Conservation (phyloP, 2,888 invertebrate genomes). For the Ganaspis brasiliensis region DNA sequence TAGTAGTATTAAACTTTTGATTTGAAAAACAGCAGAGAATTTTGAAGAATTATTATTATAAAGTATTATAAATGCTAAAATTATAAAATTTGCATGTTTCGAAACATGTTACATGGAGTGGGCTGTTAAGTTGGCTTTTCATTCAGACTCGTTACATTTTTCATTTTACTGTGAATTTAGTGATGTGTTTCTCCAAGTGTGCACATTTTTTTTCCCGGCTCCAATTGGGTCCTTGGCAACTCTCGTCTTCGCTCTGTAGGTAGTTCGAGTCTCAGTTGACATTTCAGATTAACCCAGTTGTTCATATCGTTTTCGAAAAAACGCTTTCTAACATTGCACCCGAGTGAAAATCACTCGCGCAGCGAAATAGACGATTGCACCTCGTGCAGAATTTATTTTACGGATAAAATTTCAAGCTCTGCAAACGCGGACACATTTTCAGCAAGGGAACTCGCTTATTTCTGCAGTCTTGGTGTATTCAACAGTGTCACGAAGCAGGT, state of each 20-base stretch:
- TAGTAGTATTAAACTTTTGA: background rate
- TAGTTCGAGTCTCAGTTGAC: constrained; percentile 67
- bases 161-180: constrained; percentile 51
- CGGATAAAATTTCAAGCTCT: constrained; percentile 39
- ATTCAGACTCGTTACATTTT: constrained; percentile 59
- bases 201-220: constrained; percentile 16
- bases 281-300: constrained; percentile 74
- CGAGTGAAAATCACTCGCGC: constrained; percentile 51
- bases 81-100: too few species aligned
- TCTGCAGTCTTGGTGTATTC: constrained; percentile 32
- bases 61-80: too few species aligned
- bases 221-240: constrained; percentile 40
- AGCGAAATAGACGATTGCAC: constrained; percentile 42
- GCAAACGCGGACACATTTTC: constrained; percentile 36
- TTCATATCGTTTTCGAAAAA: constrained; percentile 68
- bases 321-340: constrained; percentile 62
- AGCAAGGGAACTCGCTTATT: constrained; percentile 20
- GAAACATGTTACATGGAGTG: too few species aligned
- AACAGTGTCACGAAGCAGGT: constrained; percentile 29
- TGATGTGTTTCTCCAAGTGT: constrained; percentile 54
- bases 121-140: background rate
- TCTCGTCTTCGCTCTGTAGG: constrained; percentile 40
- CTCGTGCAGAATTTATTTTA: constrained; percentile 42
- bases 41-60: too few species aligned
- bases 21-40: background rate